phyloP scores from a whole-genome alignment of 2,797 vertebrate species.

The Hippocampus kuda region DNA sequence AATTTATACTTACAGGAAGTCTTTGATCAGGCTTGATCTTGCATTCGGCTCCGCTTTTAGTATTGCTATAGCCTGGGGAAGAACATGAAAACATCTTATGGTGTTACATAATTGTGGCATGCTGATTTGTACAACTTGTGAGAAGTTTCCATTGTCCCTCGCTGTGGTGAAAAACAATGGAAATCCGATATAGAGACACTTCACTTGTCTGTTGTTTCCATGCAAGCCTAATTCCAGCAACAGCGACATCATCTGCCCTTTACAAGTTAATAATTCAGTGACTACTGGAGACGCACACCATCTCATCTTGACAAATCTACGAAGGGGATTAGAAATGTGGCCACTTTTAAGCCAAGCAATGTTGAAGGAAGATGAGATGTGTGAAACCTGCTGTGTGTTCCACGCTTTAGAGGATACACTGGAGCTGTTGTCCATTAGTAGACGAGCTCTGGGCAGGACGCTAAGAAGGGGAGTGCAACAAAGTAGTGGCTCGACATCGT shows the following conservation, averaged over 20 bases:
- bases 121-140: not conserved
- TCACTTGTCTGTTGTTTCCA: conserved; percentile 14
- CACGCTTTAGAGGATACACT: conserved; percentile 37
- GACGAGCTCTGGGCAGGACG: conserved; percentile 39
- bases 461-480: conserved; percentile 60
- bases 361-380: not conserved
- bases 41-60: conserved; percentile 41
- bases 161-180: not conserved
- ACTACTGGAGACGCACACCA: conserved; percentile 37
- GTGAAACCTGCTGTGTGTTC: conserved; percentile 70
- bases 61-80: conserved; percentile 62
- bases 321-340: not conserved
- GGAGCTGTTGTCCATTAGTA: conserved; percentile 41
- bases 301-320: conserved; percentile 24
- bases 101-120: not conserved
- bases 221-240: conserved; percentile 25
- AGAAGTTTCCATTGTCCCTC: not conserved
- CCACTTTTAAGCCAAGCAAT: not conserved
- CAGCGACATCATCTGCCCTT: conserved; percentile 28
- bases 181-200: conserved; percentile 16
- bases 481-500: conserved; percentile 55
- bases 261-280: conserved; percentile 55
- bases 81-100: conserved; percentile 8
- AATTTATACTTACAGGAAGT: conserved; percentile 56
- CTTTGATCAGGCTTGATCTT: conserved; percentile 25